Conservation (phyloP, 2,797 vertebrate species). For the Cottoperca gobio region DNA sequence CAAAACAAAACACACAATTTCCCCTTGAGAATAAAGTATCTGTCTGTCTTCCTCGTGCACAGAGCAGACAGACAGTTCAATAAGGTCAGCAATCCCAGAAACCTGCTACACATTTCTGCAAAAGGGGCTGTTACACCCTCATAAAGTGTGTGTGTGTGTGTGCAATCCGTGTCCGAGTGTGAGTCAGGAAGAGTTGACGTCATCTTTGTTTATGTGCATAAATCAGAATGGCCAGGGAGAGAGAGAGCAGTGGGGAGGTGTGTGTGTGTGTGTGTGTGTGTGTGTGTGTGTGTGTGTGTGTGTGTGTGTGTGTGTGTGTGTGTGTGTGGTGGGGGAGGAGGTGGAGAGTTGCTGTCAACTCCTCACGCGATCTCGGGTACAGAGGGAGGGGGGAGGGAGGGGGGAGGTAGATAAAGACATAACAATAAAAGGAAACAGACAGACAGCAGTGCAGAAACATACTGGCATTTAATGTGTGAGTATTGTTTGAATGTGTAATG, state of each 20-base stretch:
- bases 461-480: not conserved
- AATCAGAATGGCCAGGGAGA: slow-evolving; percentile 42
- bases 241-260: slow-evolving; percentile 14
- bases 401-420: slow-evolving; percentile 35
- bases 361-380: slow-evolving; percentile 58
- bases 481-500: not conserved
- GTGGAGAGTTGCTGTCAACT: slow-evolving; percentile 38
- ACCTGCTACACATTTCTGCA: slow-evolving; percentile 48
- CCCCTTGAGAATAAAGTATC: slow-evolving; percentile 23
- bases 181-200: slow-evolving; percentile 63
- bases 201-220: slow-evolving; percentile 76
- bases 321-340: slow-evolving; percentile 1
- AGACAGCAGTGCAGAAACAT: not conserved
- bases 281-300: slow-evolving; percentile 6
- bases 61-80: slow-evolving; percentile 11
- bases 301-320: slow-evolving; percentile 20
- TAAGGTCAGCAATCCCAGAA: slow-evolving; percentile 24
- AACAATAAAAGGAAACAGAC: slow-evolving; percentile 30
- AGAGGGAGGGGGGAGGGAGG: slow-evolving; percentile 36
- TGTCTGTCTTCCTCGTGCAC: slow-evolving; percentile 2
- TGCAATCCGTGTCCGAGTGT: slow-evolving; percentile 31
- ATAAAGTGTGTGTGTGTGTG: slow-evolving; percentile 9
- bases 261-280: slow-evolving; percentile 1
- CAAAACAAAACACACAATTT: slow-evolving; percentile 47
- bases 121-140: slow-evolving; percentile 22